Percentiles rank a stretch among this genome's conserved stretches.
These are phyloP conservation scores for Spodoptera littoralis DNA, from an alignment of 2,888 invertebrate genomes.

Conservation along the genomic window DNA sequence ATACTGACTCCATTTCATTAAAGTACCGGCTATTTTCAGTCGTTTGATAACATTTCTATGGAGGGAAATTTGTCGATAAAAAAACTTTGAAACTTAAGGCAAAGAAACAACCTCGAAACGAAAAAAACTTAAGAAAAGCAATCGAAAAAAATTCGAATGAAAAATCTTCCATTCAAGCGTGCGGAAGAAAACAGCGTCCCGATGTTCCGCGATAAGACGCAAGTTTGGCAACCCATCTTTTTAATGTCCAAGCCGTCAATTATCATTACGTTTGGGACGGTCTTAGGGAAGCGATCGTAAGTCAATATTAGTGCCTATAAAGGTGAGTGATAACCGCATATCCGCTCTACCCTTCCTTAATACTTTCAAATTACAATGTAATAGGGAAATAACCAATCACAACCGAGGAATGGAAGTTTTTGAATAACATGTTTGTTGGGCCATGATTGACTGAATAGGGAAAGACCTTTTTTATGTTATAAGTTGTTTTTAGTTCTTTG, in stretches of 20 bases:
- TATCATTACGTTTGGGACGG: constrained; percentile 81
- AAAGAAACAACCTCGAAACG: constrained; percentile 14
- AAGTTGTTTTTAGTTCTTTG: constrained; percentile 12
- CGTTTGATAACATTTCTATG: constrained; percentile 49
- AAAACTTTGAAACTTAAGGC: constrained; percentile 42
- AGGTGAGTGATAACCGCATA: constrained; percentile 83
- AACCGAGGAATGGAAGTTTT: constrained; percentile 50
- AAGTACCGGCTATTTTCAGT: constrained; percentile 49
- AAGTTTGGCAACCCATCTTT: constrained; percentile 82
- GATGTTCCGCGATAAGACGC: constrained; percentile 70
- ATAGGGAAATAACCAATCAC: constrained; percentile 70
- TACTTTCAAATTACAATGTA: constrained; percentile 69
- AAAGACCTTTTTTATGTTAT: not conserved
- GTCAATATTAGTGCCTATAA: constrained; percentile 86
- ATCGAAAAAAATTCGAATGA: constrained; percentile 61
- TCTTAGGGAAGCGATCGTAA: constrained; percentile 74
- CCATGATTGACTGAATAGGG: not conserved
- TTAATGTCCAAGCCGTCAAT: constrained; percentile 82
- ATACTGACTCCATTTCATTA: constrained; percentile 51
- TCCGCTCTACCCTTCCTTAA: constrained; percentile 68
- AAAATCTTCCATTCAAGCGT: constrained; percentile 62
- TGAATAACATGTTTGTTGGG: constrained; percentile 51
- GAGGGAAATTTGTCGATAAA: constrained; percentile 40
- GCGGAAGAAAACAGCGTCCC: constrained; percentile 52
- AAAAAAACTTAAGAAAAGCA: constrained; percentile 53